Evolutionary conservation across 2,797 vertebrate species (phyloP), one percentile per base, ranked within the genome.

Genomic region (Cygnus olor): DNA sequence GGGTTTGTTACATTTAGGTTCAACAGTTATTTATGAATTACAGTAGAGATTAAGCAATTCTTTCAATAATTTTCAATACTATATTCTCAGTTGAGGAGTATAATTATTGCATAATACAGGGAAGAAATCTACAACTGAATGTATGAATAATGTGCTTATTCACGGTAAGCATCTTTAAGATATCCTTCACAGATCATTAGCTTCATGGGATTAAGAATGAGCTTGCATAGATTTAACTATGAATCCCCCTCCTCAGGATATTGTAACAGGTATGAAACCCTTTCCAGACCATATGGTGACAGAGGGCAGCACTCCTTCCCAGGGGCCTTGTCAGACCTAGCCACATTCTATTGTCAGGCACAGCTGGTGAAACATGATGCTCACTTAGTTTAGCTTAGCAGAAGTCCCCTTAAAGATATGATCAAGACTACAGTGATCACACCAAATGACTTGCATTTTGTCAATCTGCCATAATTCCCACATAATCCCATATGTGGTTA

Each of bases 331-430:
- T 98, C 96, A 96, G 94, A 92, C 64, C 97, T 97, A 85, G 97
- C 97, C 97, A 96, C 98, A 98, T 98, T 98, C 98, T 98, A 98
- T 97, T 97, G 96, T 97, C 88, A 88, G 95, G 91, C 94, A 93
- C 97, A 97, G 97, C 94, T 96, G 95, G 88, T 96, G 98, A 98
- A 98, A 98, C 71, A 38, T 95, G 98, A 98, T 96, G 97, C 96
- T 97, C 96, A 92, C 93, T 97, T 90, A 94, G 96, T 97, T 98
- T 90, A 96, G 92, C n/a, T 80, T 56, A 96, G 96, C 96, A 95
- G 85, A 96, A 94, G 80, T 72, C 85, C 70, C 53, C 89, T 88
- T 80, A 89, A 97, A 97, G 93, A 96, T 94, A 89, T 14, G 61
- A 68, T 94, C 94, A 93, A 81, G 77, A 92, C 32, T 54, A 92